These are phyloP conservation scores for Amiota minor DNA, from an alignment of 2,888 invertebrate genomes.

Conservation along the genomic window DNA sequence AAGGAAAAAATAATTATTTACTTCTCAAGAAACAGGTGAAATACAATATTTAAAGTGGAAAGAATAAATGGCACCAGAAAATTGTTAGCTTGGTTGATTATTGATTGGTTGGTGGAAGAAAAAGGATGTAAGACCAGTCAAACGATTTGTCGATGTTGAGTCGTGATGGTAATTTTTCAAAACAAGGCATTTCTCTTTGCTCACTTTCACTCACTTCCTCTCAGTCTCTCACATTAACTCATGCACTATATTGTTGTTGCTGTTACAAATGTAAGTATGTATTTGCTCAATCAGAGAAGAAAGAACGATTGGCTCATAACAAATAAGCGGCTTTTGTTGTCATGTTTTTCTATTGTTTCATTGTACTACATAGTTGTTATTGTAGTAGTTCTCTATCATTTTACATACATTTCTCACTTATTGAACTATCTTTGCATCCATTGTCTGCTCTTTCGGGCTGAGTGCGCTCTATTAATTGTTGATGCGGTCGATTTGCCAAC, in stretches of 20 bases:
- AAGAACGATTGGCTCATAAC: neutral
- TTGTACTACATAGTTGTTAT: too few species aligned
- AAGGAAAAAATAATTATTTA: neutral
- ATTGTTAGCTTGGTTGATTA: too few species aligned
- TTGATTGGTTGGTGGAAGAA: too few species aligned
- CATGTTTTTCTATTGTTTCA: too few species aligned
- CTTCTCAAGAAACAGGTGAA: neutral
- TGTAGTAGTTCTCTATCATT: neutral
- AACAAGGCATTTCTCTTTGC: neutral
- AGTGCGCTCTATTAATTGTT: slow-evolving; percentile 11
- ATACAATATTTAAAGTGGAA: too few species aligned
- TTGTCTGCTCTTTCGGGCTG: neutral
- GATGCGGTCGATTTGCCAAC: slow-evolving; percentile 17
- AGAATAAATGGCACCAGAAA: too few species aligned
- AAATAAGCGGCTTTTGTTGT: slow-evolving; percentile 1
- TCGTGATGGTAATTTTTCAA: slow-evolving; percentile 12
- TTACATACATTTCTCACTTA: neutral
- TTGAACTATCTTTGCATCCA: too few species aligned
- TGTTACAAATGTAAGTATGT: too few species aligned
- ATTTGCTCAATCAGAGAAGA: neutral
- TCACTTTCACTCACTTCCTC: neutral
- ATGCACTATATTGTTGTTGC: too few species aligned
- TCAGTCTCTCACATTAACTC: neutral
- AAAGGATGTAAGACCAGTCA: neutral
- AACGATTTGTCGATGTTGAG: too few species aligned